Percentiles rank a stretch among this genome's conserved stretches.
Evolutionary conservation across 1,140 invertebrate genomes (phyloP).

Genomic region (Euwallacea fornicatus): DNA sequence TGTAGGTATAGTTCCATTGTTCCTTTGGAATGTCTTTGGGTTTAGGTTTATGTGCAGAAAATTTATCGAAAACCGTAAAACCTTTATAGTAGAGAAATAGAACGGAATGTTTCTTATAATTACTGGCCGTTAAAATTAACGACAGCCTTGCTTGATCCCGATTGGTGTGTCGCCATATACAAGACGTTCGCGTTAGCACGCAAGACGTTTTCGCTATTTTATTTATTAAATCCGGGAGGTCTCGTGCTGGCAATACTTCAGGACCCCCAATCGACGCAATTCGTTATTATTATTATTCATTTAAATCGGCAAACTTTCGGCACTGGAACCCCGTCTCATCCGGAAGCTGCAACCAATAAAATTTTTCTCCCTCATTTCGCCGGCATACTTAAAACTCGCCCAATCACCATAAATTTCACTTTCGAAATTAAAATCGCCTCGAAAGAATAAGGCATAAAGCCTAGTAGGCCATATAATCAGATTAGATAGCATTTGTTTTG

Average conservation of each 20-base stretch:
- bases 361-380: constrained; percentile 36
- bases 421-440: constrained; percentile 35
- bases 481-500: constrained; percentile 39
- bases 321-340: constrained; percentile 13
- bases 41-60: background rate
- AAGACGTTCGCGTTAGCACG: no score
- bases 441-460: constrained; percentile 36
- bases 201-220: no score
- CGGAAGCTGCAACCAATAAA: constrained; percentile 35
- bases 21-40: background rate
- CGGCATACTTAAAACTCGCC: constrained; percentile 37
- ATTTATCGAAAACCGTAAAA: background rate
- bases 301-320: constrained; percentile 19
- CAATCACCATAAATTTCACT: constrained; percentile 39
- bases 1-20: no score
- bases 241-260: no score
- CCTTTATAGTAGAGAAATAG: no score
- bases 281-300: constrained; percentile 29
- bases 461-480: constrained; percentile 37
- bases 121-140: no score
- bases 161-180: no score
- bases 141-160: no score
- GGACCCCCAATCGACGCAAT: no score
- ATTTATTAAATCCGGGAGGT: no score
- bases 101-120: no score